Evolutionary conservation across 2,113 vertebrate species (phyloP), one percentile per base, ranked within the genome.

Genomic region (Dasyurus viverrinus): DNA sequence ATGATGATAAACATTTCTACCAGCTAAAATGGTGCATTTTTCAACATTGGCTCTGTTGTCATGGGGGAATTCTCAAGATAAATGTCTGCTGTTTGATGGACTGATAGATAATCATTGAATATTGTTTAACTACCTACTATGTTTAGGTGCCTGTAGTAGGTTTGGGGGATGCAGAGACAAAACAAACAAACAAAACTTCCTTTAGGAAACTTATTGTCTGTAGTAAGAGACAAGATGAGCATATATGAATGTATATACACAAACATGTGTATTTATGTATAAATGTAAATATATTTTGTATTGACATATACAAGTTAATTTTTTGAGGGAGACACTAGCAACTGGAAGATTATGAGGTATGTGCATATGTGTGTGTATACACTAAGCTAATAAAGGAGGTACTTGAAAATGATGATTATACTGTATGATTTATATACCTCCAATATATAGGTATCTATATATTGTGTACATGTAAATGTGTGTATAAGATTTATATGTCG

Each of bases 61-160:
- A 42, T 42, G 19, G 68, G 19, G 19, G 19, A 84, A 1, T 84
- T 23, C 10, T 84, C n/a, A 42, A 84, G 16, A 84, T 84, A 84
- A 42, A 84, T 84, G n/a, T 42, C 68, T 42, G 7, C 68, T 23
- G 19, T 42, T 42, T 84, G 68, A 84, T 42, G 22, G 36, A 42
- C 36, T n/a, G 10, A 84, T 42, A 84, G 68, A 22, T n/a, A 84
- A 84, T 91, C 42, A 36, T 27, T 94, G 76, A 89, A 1, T 53
- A 53, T 3, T 52, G 14, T 22, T 27, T 60, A n/a, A 19, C 30
- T 47, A 55, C 52, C 54, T 30, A 2, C 52, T 24, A 0, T 14
- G 0, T 19, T 27, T 22, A 54, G 2, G 25, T 22, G 14, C 26
- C 53, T 50, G 0, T n/a, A 47, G 11, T 57, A 8, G 0, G 2